A percentile compares a stretch with the other conserved stretches of the same genome.
These are phyloP conservation scores for Acipenser oxyrinchus DNA, from an alignment of 2,797 vertebrate genomes.

Conservation along the genomic window DNA sequence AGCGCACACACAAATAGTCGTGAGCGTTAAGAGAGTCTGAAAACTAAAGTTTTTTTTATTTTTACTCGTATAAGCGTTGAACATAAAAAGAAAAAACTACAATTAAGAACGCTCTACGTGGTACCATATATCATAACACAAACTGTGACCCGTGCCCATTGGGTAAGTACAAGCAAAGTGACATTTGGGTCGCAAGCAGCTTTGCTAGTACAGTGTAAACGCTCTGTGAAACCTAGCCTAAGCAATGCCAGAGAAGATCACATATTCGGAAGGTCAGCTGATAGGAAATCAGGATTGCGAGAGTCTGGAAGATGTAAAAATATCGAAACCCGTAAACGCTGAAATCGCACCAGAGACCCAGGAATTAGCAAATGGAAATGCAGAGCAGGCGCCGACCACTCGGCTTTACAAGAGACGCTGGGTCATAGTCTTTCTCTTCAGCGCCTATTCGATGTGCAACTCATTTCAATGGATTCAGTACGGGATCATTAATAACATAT, in stretches of 20 bases:
- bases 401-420: slow-evolving; percentile 67
- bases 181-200: too few relatives aligned
- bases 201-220: too few relatives aligned
- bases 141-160: too few relatives aligned
- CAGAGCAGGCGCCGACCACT: slow-evolving; percentile 23
- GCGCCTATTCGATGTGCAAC: slow-evolving; percentile 73
- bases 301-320: slow-evolving; percentile 23
- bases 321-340: slow-evolving; percentile 12
- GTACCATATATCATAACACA: too few relatives aligned
- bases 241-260: slow-evolving; percentile 37
- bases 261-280: slow-evolving; percentile 1
- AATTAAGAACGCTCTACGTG: too few relatives aligned
- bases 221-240: too few relatives aligned
- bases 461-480: slow-evolving; percentile 84
- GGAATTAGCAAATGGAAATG: neutral
- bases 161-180: too few relatives aligned
- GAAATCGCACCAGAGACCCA: neutral
- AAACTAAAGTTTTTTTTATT: too few relatives aligned
- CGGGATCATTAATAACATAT: slow-evolving; percentile 70
- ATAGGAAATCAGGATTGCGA: slow-evolving; percentile 4
- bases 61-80: too few relatives aligned
- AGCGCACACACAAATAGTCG: too few relatives aligned
- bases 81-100: too few relatives aligned
- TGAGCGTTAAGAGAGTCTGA: too few relatives aligned
- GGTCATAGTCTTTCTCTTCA: slow-evolving; percentile 75